Evolutionary conservation across 1,140 invertebrate species (phyloP).

Genomic region (Pogonomyrmex barbatus): DNA sequence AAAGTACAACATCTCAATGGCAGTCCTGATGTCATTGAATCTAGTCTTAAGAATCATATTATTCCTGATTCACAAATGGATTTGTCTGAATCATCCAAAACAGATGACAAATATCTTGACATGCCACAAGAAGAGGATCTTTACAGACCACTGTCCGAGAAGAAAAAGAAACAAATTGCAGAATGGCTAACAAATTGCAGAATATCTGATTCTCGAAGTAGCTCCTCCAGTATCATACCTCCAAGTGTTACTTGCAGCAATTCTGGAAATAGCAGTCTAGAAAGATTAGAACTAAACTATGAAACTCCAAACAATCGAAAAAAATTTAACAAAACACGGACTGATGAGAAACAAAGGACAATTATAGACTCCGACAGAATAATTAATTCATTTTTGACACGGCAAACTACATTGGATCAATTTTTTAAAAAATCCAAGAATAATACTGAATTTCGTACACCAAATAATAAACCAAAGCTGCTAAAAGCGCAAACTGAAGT

Average conservation of each 20-base stretch:
- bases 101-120: not conserved
- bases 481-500: not conserved
- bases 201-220: conserved; percentile 72
- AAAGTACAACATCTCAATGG: not conserved
- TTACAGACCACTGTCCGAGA: conserved; percentile 56
- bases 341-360: conserved; percentile 11
- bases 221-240: conserved; percentile 75
- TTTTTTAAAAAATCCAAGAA: conserved; percentile 28
- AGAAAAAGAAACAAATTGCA: conserved; percentile 75
- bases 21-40: conserved; percentile 51
- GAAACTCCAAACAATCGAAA: conserved; percentile 85
- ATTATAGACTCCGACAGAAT: conserved; percentile 21
- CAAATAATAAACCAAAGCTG: not conserved
- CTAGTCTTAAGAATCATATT: conserved; percentile 53
- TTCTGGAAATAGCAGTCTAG: conserved; percentile 84
- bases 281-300: conserved; percentile 82
- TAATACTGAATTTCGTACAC: conserved; percentile 30
- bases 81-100: not conserved
- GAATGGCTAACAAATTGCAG: conserved; percentile 79
- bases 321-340: conserved; percentile 69
- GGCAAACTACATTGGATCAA: conserved; percentile 54
- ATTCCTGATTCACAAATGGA: conserved; percentile 10
- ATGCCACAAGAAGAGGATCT: not conserved
- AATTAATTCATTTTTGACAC: not conserved
- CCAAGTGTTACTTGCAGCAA: conserved; percentile 73